A percentile compares a stretch with the other conserved stretches of the same genome.
phyloP scores from a whole-genome alignment of 1,140 invertebrate genomes.

The Drosophila carrolli region DNA sequence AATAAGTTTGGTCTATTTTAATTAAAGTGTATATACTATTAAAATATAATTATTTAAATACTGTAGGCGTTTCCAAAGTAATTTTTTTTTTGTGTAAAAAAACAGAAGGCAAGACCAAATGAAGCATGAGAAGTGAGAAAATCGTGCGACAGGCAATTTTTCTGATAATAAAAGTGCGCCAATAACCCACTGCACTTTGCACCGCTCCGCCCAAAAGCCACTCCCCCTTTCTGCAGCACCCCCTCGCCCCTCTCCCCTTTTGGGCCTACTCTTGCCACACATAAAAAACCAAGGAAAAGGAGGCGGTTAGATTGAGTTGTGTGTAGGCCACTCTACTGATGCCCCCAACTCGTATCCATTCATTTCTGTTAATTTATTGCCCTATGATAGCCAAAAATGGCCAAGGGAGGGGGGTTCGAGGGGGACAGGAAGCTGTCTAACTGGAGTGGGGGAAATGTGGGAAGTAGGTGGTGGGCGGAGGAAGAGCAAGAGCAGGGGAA shows the following conservation, averaged over 20 bases:
- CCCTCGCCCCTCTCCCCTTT: neutral
- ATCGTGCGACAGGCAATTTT: conserved; percentile 49
- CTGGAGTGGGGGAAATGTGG: neutral
- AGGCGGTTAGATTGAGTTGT: conserved; percentile 51
- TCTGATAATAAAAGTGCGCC: conserved; percentile 73
- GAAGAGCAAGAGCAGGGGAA: conserved; percentile 2
- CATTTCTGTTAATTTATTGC: conserved; percentile 82
- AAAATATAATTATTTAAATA: no score
- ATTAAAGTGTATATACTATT: no score
- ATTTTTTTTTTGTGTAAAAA: conserved; percentile 7
- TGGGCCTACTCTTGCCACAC: conserved; percentile 53
- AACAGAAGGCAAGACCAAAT: conserved; percentile 10
- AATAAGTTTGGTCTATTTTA: no score
- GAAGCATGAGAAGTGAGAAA: conserved; percentile 33
- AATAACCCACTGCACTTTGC: conserved; percentile 79
- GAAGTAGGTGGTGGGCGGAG: neutral
- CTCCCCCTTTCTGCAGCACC: conserved; percentile 27
- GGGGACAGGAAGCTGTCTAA: conserved; percentile 10
- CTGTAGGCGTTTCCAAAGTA: no score
- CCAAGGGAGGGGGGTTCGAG: conserved; percentile 12
- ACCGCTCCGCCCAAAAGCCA: conserved; percentile 9
- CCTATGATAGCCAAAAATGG: conserved; percentile 64
- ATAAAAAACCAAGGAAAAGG: conserved; percentile 43
- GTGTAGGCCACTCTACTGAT: conserved; percentile 36
- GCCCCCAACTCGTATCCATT: conserved; percentile 50